These are phyloP conservation scores for Carassius carassius DNA, from an alignment of 2,113 vertebrate genomes.

Conservation along the genomic window DNA sequence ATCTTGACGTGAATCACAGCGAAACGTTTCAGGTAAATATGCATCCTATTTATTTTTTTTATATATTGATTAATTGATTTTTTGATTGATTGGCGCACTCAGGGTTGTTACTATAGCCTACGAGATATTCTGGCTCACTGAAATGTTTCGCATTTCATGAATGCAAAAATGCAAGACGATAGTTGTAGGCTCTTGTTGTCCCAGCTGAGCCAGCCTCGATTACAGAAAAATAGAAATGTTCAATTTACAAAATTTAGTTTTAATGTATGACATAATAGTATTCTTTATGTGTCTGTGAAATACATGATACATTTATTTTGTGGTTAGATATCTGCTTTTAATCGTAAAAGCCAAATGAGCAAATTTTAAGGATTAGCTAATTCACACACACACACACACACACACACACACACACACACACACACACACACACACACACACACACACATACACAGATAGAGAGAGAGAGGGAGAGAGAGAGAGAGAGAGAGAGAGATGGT, in stretches of 20 bases:
- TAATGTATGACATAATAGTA: neutral
- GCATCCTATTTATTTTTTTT: neutral
- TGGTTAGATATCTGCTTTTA: neutral
- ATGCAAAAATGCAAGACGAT: neutral
- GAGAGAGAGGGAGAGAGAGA: no score
- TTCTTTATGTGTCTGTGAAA: slow-evolving; percentile 6
- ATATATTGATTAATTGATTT: neutral
- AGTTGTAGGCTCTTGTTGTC: neutral
- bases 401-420: neutral
- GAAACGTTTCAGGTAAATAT: neutral
- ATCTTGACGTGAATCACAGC: neutral
- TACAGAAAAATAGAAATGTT: neutral
- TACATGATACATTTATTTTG: slow-evolving; percentile 3
- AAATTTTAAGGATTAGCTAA: neutral
- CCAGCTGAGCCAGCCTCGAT: neutral
- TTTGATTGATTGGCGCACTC: neutral
- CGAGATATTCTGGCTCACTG: neutral
- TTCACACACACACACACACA: slow-evolving; percentile 44
- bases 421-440: neutral
- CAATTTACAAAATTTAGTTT: neutral
- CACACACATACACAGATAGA: neutral
- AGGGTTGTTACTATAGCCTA: neutral
- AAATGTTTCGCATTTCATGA: neutral
- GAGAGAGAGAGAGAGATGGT: no score
- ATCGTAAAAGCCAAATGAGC: neutral